These are phyloP conservation scores for Oxyteleia sp. DNA, from an alignment of 2,888 invertebrate genomes.

Conservation along the genomic window DNA sequence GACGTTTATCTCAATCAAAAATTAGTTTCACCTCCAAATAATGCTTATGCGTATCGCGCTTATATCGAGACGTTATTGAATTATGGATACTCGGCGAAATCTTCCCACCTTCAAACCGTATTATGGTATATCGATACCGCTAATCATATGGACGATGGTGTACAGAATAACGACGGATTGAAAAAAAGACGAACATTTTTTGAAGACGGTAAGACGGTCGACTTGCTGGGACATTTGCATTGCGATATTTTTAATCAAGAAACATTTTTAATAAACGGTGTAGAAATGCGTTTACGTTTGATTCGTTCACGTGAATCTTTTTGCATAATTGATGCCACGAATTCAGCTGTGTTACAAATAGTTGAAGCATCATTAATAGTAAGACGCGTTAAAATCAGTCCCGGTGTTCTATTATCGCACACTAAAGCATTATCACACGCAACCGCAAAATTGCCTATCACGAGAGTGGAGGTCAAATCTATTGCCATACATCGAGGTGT, in stretches of 20 bases:
- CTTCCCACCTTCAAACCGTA: conserved; percentile 64
- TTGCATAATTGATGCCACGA: too few relatives aligned
- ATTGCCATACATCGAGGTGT: conserved; percentile 74
- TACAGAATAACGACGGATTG: not conserved
- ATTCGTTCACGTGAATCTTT: too few relatives aligned
- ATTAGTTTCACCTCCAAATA: too few relatives aligned
- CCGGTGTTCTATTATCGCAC: not conserved
- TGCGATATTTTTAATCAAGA: too few relatives aligned
- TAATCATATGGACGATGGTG: conserved; percentile 6
- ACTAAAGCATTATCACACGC: not conserved
- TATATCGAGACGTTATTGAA: too few relatives aligned
- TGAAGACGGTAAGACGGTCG: conserved; percentile 4
- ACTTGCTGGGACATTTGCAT: not conserved
- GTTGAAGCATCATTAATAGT: conserved; percentile 8
- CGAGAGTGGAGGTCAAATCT: not conserved
- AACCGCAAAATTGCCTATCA: not conserved
- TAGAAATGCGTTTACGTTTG: not conserved
- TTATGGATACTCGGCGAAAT: conserved; percentile 58
- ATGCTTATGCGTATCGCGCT: conserved; percentile 72
- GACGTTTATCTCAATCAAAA: too few relatives aligned
- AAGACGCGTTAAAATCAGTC: not conserved
- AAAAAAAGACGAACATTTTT: not conserved
- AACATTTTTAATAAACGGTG: not conserved
- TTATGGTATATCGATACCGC: conserved; percentile 44
- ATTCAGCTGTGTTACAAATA: not conserved